Evolutionary conservation across 2,888 invertebrate species (phyloP).

Genomic region (Lochmaea capreae): DNA sequence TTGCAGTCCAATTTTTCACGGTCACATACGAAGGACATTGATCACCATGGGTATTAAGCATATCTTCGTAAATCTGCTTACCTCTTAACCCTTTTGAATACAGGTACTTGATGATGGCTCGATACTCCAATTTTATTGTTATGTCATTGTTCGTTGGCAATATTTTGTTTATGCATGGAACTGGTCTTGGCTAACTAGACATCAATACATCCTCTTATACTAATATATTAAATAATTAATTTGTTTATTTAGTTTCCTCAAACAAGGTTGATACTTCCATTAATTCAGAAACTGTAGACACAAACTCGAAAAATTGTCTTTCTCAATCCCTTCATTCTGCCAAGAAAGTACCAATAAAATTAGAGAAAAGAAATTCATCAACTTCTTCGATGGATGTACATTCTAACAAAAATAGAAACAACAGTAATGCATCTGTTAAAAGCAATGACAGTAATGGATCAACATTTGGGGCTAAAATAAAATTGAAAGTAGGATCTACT

Average conservation of each 20-base stretch:
- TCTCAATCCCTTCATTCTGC: background rate
- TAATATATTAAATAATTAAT: background rate
- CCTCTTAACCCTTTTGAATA: too few species aligned
- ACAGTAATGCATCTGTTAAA: constrained; percentile 30
- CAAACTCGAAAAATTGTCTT: background rate
- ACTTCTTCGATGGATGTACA: background rate
- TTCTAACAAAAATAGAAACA: background rate
- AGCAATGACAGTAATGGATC: constrained; percentile 37
- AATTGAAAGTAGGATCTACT: constrained; percentile 29
- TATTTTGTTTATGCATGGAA: too few species aligned
- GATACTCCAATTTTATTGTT: too few species aligned
- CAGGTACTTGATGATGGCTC: too few species aligned
- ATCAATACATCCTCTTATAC: too few species aligned
- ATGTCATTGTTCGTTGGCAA: too few species aligned
- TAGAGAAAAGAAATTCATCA: constrained; percentile 15
- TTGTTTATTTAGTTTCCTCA: constrained; percentile 2
- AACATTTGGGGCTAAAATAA: constrained; percentile 30
- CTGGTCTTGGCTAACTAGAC: too few species aligned
- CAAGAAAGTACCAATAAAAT: constrained; percentile 1
- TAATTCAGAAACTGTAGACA: background rate
- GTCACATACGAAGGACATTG: too few species aligned
- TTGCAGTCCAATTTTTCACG: too few species aligned
- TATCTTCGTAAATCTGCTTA: too few species aligned
- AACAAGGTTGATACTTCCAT: background rate
- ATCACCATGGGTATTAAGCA: too few species aligned